Percentiles rank a stretch among this genome's conserved stretches.
Conservation (phyloP, 2,797 vertebrate species). For the Remorina albescens region DNA sequence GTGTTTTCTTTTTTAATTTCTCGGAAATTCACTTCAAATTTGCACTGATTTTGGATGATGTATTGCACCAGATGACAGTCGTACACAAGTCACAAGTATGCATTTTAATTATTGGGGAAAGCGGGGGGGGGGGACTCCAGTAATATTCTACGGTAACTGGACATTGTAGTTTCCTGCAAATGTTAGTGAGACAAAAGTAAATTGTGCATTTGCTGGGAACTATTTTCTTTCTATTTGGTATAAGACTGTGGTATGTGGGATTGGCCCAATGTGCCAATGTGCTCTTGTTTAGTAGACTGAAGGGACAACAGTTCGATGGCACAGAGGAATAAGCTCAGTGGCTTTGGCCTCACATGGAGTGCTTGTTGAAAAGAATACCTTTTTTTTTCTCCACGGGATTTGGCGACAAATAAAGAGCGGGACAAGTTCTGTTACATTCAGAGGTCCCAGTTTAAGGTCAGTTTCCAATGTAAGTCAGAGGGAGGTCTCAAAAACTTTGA, state of each 20-base stretch:
- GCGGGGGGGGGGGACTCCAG: no score
- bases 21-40: background rate
- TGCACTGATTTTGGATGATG: background rate
- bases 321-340: background rate
- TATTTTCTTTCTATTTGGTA: constrained; percentile 2
- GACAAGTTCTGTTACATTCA: background rate
- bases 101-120: background rate
- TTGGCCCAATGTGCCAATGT: constrained; percentile 2
- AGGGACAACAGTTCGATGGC: background rate
- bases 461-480: no score
- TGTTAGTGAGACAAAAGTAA: background rate
- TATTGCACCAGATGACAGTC: background rate
- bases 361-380: background rate
- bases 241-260: background rate
- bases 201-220: background rate
- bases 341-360: background rate
- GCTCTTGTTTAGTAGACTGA: background rate
- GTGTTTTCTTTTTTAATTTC: background rate
- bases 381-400: background rate
- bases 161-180: background rate
- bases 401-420: background rate
- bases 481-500: no score
- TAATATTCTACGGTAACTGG: background rate
- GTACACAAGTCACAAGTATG: background rate
- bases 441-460: background rate